Base-by-base conservation (phyloP, 1,140 invertebrate genomes). In the Cheumatopsyche charites region DNA sequence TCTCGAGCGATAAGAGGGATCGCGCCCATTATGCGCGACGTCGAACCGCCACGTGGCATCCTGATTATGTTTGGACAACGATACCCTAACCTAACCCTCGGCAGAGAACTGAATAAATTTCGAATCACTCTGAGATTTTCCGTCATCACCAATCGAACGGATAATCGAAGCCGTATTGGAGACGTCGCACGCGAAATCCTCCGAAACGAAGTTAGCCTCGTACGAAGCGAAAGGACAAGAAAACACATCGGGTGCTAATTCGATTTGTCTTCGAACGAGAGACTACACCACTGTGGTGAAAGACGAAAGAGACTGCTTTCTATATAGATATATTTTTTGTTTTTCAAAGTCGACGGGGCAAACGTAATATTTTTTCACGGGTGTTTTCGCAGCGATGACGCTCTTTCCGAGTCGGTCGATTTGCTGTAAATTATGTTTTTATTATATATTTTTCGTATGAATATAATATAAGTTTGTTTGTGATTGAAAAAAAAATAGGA, bases 171-270 rank as follows among this genome's bases (percentile, higher is more conserved):
- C 19, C 47, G 15, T n/a, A 47, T 12, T n/a, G 12, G 43, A 47
- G 43, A 47, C 43, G 29, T 36, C 29, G 29, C 29, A 36, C 29
- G 19, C 15, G 68, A 73, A 73, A 68, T 67, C 71, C 62, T 68
- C 62, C 42, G 25, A 62, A 73, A 73, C 61, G 66, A 58, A 73
- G 65, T 73, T 73, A 73, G 36, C 15, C 66, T 63, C 42, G 62
- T 17, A 62, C 23, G n/a, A n/a, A n/a, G 49, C 62, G 21, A 55
- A 58, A 55, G 62, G 72, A 58, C 45, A 67, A 26, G 67, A 73
- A 73, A 73, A 73, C 72, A 73, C 72, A 73, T 73, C 70, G 72
- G 72, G 62, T 73, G 61, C 67, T 73, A 73, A 73, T 73, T 73
- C 62, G 67, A 73, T 73, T 73, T 73, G 29, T 36, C 9, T 36